Evolutionary conservation across 1,140 invertebrate species (phyloP), one percentile per base, ranked within the genome.

Genomic region (Scaptomyza hsui): DNA sequence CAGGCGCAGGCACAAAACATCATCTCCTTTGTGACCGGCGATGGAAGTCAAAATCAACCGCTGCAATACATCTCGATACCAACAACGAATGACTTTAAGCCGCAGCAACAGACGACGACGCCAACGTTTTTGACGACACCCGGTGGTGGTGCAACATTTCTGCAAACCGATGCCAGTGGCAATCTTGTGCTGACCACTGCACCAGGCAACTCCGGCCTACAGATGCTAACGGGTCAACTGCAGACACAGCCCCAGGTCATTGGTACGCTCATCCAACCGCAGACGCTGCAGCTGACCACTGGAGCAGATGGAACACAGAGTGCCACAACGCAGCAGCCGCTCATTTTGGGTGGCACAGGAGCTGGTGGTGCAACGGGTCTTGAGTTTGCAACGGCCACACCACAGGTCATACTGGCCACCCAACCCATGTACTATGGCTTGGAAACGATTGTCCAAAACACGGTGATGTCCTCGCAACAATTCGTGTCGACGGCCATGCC

Each of bases 361-460:
- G 75, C 63, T 0, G 61, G 56, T 0, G 62, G 55, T 0, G 13
- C 63, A 5, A 82, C 75, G 0, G 89, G 89, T 0, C 24, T 96
- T 42, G 95, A 96, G 86, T 94, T 95, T 92, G 94, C 95, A 12
- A 94, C 94, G 1, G 93, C 94, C 3, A 93, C 94, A 81, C 94
- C 94, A 0, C 94, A 94, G 39, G 95, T 95, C 92, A 94, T 95
- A 72, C 92, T 95, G 32, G 92, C 93, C 19, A 94, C 93, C 18
- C 95, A 96, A 68, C 95, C 95, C 1, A 94, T 96, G 86, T 96
- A 96, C 81, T 96, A 96, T 67, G 95, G 95, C 0, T 92, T 96
- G 67, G 96, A 96, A 91, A 96, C 96, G 0, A 96, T 96, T 57
- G 95, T 96, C 9, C 96, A 96, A 89, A 96, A 96, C 79, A 96